Conservation (phyloP, 1,140 invertebrate genomes). For the Drosophila paulistorum region DNA sequence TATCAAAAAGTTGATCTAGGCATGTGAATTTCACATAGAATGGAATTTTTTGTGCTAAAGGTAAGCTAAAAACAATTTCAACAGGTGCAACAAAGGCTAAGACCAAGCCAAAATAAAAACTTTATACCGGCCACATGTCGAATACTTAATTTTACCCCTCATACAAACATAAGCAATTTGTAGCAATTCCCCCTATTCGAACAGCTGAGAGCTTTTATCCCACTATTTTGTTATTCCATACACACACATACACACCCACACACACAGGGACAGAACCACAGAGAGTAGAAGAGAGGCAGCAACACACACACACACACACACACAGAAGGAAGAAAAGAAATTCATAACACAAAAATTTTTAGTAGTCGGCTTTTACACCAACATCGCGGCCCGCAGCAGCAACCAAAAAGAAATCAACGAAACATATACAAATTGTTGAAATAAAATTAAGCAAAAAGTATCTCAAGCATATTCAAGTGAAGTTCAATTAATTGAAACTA, state of each 20-base stretch:
- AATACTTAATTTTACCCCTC: constrained; percentile 55
- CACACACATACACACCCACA: constrained; percentile 31
- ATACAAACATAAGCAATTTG: constrained; percentile 38
- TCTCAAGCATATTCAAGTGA: neutral
- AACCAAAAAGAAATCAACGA: neutral
- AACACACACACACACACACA: neutral
- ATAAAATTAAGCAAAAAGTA: neutral
- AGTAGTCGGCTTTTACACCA: constrained; percentile 12
- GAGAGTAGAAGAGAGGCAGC: neutral
- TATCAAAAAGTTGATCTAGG: too few relatives aligned
- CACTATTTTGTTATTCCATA: constrained; percentile 64
- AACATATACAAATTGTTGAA: neutral
- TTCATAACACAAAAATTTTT: constrained; percentile 10
- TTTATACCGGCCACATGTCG: constrained; percentile 45
- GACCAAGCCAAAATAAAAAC: neutral
- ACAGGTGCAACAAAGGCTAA: neutral
- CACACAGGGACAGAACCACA: neutral
- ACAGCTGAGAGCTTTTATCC: constrained; percentile 69
- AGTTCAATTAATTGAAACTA: neutral
- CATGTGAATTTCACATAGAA: too few relatives aligned
- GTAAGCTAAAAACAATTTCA: neutral
- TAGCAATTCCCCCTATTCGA: constrained; percentile 52
- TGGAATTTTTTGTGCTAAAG: neutral
- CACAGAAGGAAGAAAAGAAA: constrained; percentile 6
- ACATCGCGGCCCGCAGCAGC: constrained; percentile 1